phyloP scores from a whole-genome alignment of 2,113 vertebrate species.

The Epinephelus moara region DNA sequence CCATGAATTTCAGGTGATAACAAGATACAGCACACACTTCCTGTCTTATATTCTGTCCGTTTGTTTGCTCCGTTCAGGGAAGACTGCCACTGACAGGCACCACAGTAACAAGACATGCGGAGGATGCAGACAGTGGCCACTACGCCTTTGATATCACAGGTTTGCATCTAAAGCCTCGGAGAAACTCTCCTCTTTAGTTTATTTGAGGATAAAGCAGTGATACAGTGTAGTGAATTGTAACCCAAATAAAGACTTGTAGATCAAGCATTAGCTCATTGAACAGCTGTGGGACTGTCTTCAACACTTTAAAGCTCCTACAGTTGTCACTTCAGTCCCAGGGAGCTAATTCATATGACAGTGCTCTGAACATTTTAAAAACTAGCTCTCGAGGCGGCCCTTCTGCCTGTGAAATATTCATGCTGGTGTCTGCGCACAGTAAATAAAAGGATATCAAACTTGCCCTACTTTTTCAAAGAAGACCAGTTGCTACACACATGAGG shows the following conservation, averaged over 20 bases:
- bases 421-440: neutral
- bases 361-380: neutral
- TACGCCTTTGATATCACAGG: constrained; percentile 94
- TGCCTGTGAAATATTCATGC: neutral
- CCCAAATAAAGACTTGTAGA: neutral
- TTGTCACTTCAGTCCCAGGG: neutral
- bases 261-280: neutral
- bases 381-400: neutral
- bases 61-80: constrained; percentile 82
- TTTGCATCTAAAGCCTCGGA: constrained; percentile 72
- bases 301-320: neutral
- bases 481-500: neutral
- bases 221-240: too few species aligned
- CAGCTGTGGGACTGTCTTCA: neutral
- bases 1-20: neutral
- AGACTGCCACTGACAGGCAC: constrained; percentile 89
- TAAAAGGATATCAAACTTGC: neutral
- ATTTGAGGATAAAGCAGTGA: neutral
- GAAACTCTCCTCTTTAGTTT: neutral
- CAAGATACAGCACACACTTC: fast-evolving
- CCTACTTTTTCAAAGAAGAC: neutral
- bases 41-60: neutral
- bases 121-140: constrained; percentile 89
- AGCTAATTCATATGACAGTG: too few species aligned
- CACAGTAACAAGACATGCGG: constrained; percentile 88